phyloP scores from a whole-genome alignment of 2,113 vertebrate species.

The Erythrolamprus reginae region DNA sequence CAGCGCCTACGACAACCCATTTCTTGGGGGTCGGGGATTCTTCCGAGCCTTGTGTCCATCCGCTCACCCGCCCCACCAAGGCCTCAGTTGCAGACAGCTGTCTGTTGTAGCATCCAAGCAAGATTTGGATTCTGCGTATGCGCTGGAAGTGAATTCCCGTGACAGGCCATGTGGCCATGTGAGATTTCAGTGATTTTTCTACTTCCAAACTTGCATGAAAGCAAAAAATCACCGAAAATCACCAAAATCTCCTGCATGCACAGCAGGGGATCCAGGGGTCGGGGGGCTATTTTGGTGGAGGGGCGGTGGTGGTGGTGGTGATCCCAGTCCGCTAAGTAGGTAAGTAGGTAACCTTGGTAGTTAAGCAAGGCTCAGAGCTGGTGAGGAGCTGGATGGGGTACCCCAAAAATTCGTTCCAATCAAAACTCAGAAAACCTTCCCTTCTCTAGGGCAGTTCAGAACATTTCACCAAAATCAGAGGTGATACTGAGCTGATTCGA shows the following conservation, averaged over 20 bases:
- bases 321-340: background rate
- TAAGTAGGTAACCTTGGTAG: background rate
- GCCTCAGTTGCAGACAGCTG: background rate
- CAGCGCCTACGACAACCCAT: background rate
- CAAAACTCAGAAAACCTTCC: background rate
- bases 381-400: background rate
- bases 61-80: background rate
- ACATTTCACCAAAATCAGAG: background rate
- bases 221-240: too few species aligned
- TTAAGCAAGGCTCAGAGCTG: background rate
- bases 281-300: background rate
- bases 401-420: background rate
- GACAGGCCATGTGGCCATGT: too few species aligned
- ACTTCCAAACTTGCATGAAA: too few species aligned
- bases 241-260: too few species aligned
- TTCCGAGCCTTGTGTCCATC: slow-evolving; percentile 15
- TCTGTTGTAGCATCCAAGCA: too few species aligned
- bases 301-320: too few species aligned
- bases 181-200: too few species aligned
- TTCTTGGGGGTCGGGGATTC: background rate
- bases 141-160: too few species aligned
- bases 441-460: background rate
- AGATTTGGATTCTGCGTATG: too few species aligned
- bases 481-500: too few species aligned
- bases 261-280: background rate